A percentile compares a stretch with the other conserved stretches of the same genome.
Conservation (phyloP, 1,140 invertebrate genomes). For the Colletes gigas region DNA sequence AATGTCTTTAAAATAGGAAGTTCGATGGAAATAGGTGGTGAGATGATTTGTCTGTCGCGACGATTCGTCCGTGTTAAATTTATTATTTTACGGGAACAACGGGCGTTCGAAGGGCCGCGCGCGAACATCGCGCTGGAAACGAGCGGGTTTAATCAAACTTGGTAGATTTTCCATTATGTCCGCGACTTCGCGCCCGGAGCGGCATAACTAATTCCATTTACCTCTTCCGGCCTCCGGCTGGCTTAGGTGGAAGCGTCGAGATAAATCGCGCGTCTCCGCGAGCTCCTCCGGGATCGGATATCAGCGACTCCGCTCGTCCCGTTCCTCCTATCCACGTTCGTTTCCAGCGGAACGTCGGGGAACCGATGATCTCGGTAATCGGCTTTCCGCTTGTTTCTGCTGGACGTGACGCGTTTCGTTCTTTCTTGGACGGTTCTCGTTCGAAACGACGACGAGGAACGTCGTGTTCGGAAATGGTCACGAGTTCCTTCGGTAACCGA, state of each 20-base stretch:
- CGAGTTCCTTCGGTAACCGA: too few species aligned
- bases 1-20: too few species aligned
- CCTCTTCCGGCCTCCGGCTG: conserved; percentile 12
- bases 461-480: too few species aligned
- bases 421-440: too few species aligned
- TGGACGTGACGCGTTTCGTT: not conserved
- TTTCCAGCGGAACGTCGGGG: not conserved
- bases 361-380: conserved; percentile 12
- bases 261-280: conserved; percentile 54
- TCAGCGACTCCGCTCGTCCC: conserved; percentile 10
- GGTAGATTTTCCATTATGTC: conserved; percentile 76
- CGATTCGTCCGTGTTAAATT: too few species aligned
- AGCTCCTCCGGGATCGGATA: conserved; percentile 49
- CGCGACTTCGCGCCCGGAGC: conserved; percentile 65
- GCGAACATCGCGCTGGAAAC: conserved; percentile 21
- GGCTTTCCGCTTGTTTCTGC: conserved; percentile 12
- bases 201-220: conserved; percentile 72
- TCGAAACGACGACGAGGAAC: too few species aligned
- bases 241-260: conserved; percentile 60
- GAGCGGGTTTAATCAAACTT: conserved; percentile 73
- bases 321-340: conserved; percentile 9
- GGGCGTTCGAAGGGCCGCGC: not conserved
- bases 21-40: too few species aligned
- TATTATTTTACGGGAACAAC: conserved; percentile 7
- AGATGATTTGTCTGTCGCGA: too few species aligned